Conservation (phyloP, 92 coral and sea anemone genomes). For the Epizoanthus stellaris region DNA sequence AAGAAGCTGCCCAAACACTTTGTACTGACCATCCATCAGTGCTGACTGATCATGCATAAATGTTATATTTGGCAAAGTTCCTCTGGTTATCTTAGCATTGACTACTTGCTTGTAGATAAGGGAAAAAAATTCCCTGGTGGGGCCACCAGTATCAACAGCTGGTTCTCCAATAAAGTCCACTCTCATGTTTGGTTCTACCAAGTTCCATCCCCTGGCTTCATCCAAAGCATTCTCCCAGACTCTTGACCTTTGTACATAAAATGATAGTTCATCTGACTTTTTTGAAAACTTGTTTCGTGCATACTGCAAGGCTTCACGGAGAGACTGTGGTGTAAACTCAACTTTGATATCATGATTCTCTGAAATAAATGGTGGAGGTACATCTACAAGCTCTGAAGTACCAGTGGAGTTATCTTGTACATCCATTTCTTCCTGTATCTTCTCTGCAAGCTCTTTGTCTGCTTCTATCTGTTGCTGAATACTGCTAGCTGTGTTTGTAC, state of each 20-base stretch:
- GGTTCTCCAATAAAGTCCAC: constrained; percentile 46
- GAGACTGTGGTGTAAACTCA: too few relatives aligned
- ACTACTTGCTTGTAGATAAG: constrained; percentile 23
- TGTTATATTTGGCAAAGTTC: constrained; percentile 57
- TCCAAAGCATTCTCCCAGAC: constrained; percentile 18
- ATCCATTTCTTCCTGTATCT: too few relatives aligned
- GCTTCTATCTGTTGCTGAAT: too few relatives aligned
- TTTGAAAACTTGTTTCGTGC: too few relatives aligned
- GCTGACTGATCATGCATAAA: constrained; percentile 63
- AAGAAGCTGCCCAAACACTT: constrained; percentile 53
- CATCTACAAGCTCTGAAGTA: too few relatives aligned
- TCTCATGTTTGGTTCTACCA: constrained; percentile 8
- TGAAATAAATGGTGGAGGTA: background rate
- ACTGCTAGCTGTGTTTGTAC: too few relatives aligned
- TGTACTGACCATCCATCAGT: constrained; percentile 47
- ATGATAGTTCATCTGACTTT: background rate
- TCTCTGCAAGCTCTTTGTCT: too few relatives aligned
- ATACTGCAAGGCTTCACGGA: too few relatives aligned
- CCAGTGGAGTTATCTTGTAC: too few relatives aligned
- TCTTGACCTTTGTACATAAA: constrained; percentile 39
- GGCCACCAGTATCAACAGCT: constrained; percentile 46
- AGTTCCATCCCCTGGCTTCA: constrained; percentile 6
- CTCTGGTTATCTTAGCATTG: constrained; percentile 8
- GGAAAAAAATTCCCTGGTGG: constrained; percentile 39
- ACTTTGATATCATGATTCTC: background rate